These are phyloP conservation scores for Drosophila atripex DNA, from an alignment of 2,888 invertebrate species.

Conservation along the genomic window DNA sequence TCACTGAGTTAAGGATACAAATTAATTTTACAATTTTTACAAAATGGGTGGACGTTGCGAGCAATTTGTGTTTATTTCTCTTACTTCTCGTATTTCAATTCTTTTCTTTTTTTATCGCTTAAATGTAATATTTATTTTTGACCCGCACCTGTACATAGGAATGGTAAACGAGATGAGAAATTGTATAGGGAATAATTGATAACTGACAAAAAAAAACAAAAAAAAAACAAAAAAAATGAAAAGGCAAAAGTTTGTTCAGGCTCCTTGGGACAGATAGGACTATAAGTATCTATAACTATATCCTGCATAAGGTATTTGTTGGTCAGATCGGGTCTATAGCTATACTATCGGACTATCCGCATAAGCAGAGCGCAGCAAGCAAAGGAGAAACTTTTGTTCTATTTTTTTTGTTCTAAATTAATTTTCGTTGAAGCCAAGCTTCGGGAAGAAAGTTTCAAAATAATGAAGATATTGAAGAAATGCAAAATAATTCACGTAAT, in stretches of 20 bases:
- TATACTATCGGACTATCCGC: constrained; percentile 8
- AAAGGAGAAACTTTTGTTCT: constrained; percentile 12
- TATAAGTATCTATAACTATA: background rate
- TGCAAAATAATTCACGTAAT: constrained; percentile 60
- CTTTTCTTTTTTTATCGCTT: constrained; percentile 20
- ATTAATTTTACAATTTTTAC: no score
- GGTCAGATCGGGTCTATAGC: constrained; percentile 1
- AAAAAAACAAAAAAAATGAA: constrained; percentile 1
- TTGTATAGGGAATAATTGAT: no score
- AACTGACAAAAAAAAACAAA: no score
- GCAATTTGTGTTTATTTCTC: constrained; percentile 13
- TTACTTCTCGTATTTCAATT: constrained; percentile 15
- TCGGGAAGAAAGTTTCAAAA: constrained; percentile 19
- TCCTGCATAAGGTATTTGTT: background rate
- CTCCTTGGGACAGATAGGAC: constrained; percentile 5
- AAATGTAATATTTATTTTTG: constrained; percentile 40
- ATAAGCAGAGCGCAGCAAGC: constrained; percentile 10
- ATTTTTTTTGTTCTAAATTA: constrained; percentile 59
- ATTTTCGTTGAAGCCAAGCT: constrained; percentile 68
- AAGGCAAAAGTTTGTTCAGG: constrained; percentile 19
- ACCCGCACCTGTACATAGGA: constrained; percentile 22
- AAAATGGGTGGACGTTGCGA: no score
- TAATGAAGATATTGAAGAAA: constrained; percentile 22
- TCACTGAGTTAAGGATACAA: constrained; percentile 42
- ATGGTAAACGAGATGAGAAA: constrained; percentile 22